A percentile compares a stretch with the other conserved stretches of the same genome.
These are phyloP conservation scores for Heliconius ethilla DNA, from an alignment of 2,888 invertebrate species.

Conservation along the genomic window DNA sequence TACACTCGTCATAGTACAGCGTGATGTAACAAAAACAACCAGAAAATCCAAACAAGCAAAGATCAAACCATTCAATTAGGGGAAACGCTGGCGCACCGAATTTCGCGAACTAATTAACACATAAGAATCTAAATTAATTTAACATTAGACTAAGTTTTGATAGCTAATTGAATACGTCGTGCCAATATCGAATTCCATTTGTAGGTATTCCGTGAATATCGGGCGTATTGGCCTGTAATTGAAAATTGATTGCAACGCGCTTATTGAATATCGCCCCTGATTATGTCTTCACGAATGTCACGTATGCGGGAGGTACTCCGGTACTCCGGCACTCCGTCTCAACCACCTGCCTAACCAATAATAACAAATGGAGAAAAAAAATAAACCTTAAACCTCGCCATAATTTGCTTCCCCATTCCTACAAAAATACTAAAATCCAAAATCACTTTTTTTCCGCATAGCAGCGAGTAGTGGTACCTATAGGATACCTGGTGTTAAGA, in stretches of 20 bases:
- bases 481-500: too few relatives aligned
- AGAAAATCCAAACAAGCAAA: not conserved
- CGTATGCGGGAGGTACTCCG: constrained; percentile 6
- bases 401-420: too few relatives aligned
- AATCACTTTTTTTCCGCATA: too few relatives aligned
- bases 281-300: constrained; percentile 38
- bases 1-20: not conserved
- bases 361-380: too few relatives aligned
- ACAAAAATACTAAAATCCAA: too few relatives aligned
- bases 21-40: constrained; percentile 13
- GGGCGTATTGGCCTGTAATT: constrained; percentile 45
- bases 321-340: too few relatives aligned
- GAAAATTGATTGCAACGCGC: constrained; percentile 46
- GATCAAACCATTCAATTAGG: constrained; percentile 33
- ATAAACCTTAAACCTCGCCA: too few relatives aligned
- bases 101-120: constrained; percentile 46
- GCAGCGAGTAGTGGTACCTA: too few relatives aligned
- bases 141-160: constrained; percentile 55
- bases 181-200: constrained; percentile 45
- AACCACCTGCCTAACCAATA: too few relatives aligned
- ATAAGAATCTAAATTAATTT: constrained; percentile 51
- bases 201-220: constrained; percentile 39
- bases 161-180: constrained; percentile 56
- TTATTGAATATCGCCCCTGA: constrained; percentile 41
- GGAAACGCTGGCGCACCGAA: constrained; percentile 27